Base-by-base conservation (phyloP, 2,113 vertebrate genomes). In the Forbesichthys papilliferus region DNA sequence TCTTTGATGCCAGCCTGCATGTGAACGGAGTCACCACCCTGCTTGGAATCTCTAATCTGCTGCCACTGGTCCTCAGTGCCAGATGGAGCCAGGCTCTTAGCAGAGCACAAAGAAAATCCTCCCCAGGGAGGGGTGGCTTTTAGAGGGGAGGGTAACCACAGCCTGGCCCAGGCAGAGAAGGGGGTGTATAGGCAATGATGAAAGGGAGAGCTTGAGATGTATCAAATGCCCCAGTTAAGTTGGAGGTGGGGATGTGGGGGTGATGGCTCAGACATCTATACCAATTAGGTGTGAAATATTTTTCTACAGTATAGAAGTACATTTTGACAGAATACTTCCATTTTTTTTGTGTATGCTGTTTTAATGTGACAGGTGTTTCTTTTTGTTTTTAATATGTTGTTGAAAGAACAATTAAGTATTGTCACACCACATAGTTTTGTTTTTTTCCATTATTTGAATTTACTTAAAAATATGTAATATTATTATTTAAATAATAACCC, bases 81-180 rank as follows among this genome's bases (percentile, higher is more conserved):
- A 89, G 84, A 89, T 83, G 84, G 87, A 86, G 80, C 62, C 77
- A 79, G 61, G 80, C 80, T 83, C 83, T 78, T 66, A 58, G 33
- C 75, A 57, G 66, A 73, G 74, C 80, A 89, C 87, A 90, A 88
- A 87, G 74, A 68, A 77, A 67, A 78, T 60, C 56, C 6, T n/a
- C 33, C 61, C 60, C 60, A 53, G 84, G 74, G 80, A 85, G 74
- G 77, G 65, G 63, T 34, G n/a, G 65, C 12, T 85, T 84, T 83
- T 77, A 79, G 65, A 61, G 48, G 66, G 64, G 61, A 54, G 6
- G 13, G 27, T 20, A 13, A 47, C 10, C 69, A 14, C 57, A 71
- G 51, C 16, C 20, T 42, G 46, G 36, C 11, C 48, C 54, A 58
- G 51, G 36, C 53, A 64, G 61, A 34, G 46, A 1, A 67, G 52